Percentiles rank a stretch among this genome's conserved stretches.
Evolutionary conservation across 1,140 invertebrate genomes (phyloP).

Genomic region (Halictus rubicundus): DNA sequence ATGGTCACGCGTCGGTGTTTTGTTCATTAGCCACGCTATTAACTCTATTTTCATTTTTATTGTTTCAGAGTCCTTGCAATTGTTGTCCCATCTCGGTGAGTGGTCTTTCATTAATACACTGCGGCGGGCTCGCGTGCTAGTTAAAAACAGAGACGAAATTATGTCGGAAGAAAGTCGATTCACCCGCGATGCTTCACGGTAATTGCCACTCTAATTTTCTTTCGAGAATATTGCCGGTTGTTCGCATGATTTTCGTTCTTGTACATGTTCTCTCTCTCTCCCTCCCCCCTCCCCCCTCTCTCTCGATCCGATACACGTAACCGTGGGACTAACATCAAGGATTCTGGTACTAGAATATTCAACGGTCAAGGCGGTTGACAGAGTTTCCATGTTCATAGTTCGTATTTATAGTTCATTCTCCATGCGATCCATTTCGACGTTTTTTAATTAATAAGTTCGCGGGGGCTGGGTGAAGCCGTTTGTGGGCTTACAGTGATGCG

Average conservation of each 20-base stretch:
- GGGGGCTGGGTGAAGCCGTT: too few species aligned
- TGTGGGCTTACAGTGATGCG: too few species aligned
- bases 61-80: conserved; percentile 79
- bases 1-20: conserved; percentile 9
- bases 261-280: too few species aligned
- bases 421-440: too few species aligned
- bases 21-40: conserved; percentile 19
- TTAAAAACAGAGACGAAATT: neutral
- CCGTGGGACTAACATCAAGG: neutral
- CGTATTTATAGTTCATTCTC: too few species aligned
- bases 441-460: too few species aligned
- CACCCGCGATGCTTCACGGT: neutral
- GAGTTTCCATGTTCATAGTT: too few species aligned
- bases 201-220: neutral
- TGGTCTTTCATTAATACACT: conserved; percentile 53
- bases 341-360: neutral
- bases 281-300: neutral
- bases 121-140: neutral
- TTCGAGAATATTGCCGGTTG: neutral
- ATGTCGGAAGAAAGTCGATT: neutral
- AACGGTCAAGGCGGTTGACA: too few species aligned
- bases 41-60: conserved; percentile 60
- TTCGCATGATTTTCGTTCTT: neutral
- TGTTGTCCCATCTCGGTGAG: conserved; percentile 78
- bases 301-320: neutral